Evolutionary conservation across 2,113 vertebrate genomes (phyloP), one percentile per base, ranked within the genome.

Genomic region (Lathamus discolor): DNA sequence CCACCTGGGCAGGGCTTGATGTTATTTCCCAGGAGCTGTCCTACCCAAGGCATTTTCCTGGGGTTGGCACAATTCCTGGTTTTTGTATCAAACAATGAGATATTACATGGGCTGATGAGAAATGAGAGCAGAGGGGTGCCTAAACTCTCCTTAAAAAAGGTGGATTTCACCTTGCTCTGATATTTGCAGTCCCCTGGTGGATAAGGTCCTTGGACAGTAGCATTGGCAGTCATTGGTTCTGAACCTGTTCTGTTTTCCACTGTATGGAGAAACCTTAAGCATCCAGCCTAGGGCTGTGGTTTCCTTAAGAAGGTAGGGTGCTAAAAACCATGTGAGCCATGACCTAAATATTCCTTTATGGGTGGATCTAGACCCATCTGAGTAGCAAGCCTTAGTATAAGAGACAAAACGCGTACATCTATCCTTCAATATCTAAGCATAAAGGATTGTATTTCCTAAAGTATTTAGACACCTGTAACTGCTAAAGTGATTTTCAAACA

Each of bases 401-500:
- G 75, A 90, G 78, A 76, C 81, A 95, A 91, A 90, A 91, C 74
- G 25, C 83, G 49, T 72, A 90, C 54, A 69, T 76, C 62, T 91
- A 67, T 90, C 82, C 44, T 62, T 37, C 55, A 64, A 54, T 74
- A 92, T 69, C 54, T 88, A 93, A 67, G 84, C 67, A 70, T 90
- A 94, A 91, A 92, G 19, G 12, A 39, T n/a, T 93, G 31, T 86
- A 76, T 82, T 96, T 97, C 70, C 74, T 91, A 52, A 87, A 87
- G 69, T 94, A 96, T 95, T 95, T 95, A 95, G 94, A 92, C 92
- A 86, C 92, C 84, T 94, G 67, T 93, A 95, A 90, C 89, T 90
- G 75, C 46, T 94, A 77, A 64, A 91, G 72, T 83, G 72, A 90
- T 96, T 96, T 96, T 96, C 78, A 83, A 90, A 91, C 23, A 25